phyloP scores from a whole-genome alignment of 2,797 vertebrate genomes.

The Yasuhikotakia modesta region DNA sequence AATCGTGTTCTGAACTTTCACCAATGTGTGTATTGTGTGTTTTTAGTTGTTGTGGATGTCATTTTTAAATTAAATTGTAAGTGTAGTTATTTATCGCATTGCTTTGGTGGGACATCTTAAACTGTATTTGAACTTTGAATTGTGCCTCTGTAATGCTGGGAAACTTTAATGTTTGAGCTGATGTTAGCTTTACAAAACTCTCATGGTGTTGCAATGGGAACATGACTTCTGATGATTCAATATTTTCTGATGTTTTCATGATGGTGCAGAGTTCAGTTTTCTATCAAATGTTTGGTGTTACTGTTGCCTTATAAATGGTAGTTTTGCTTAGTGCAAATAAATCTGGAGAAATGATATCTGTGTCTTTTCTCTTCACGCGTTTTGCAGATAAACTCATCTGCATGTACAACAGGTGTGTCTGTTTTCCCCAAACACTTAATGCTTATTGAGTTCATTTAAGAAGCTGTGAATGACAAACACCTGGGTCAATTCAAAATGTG shows the following conservation, averaged over 20 bases:
- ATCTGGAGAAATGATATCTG: background rate
- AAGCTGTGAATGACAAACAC: background rate
- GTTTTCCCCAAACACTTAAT: background rate
- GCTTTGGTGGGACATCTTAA: slow-evolving; percentile 34
- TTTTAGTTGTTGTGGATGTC: background rate
- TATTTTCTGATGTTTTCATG: background rate
- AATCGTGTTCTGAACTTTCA: background rate
- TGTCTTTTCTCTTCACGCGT: background rate
- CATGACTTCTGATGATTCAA: slow-evolving; percentile 6
- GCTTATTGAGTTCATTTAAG: background rate
- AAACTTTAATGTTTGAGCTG: slow-evolving; percentile 6
- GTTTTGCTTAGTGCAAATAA: slow-evolving; percentile 38
- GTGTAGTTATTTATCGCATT: slow-evolving; percentile 34
- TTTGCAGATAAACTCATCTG: background rate
- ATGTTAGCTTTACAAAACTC: slow-evolving; percentile 26
- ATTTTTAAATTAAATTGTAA: background rate
- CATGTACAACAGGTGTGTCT: slow-evolving; percentile 18
- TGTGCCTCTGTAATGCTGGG: slow-evolving; percentile 32
- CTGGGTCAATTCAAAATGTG: too few species aligned
- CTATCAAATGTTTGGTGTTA: slow-evolving; percentile 30
- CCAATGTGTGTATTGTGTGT: slow-evolving; percentile 24
- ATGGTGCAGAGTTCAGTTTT: slow-evolving; percentile 15
- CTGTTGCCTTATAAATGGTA: slow-evolving; percentile 43
- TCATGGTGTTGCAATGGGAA: background rate
- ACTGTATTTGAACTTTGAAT: slow-evolving; percentile 23